These are phyloP conservation scores for Aplysina aerophoba DNA, from an alignment of 37 sponge, comb jelly and placozoan species.

Conservation along the genomic window DNA sequence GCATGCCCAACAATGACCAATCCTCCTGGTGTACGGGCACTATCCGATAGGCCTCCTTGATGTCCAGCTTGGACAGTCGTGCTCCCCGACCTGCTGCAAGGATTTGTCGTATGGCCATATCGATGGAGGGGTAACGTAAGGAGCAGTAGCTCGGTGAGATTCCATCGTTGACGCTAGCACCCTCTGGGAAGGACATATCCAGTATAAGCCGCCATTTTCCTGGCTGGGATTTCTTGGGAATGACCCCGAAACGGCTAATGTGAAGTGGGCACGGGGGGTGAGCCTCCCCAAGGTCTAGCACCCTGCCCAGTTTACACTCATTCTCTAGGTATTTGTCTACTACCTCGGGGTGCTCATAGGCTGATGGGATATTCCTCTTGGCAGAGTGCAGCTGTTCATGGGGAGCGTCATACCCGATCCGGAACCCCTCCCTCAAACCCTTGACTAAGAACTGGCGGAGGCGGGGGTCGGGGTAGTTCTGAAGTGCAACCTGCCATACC, in stretches of 20 bases:
- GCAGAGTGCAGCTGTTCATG: too few relatives aligned
- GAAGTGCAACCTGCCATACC: background rate
- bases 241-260: constrained; percentile 41
- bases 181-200: constrained; percentile 38
- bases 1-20: constrained; percentile 33
- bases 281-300: constrained; percentile 1
- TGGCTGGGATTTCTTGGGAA: constrained; percentile 36
- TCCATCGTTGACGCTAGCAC: constrained; percentile 49
- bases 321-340: constrained; percentile 35
- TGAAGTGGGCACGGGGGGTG: background rate
- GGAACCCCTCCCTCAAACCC: too few relatives aligned
- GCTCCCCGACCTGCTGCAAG: constrained; percentile 24
- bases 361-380: constrained; percentile 36
- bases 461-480: background rate
- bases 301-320: constrained; percentile 11
- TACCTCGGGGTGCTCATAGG: constrained; percentile 29
- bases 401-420: too few relatives aligned
- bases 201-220: constrained; percentile 43
- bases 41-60: constrained; percentile 34
- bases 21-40: constrained; percentile 53
- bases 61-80: constrained; percentile 32
- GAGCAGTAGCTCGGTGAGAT: constrained; percentile 51
- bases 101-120: background rate
- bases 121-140: constrained; percentile 29
- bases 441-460: background rate